These are phyloP conservation scores for Ditula angustiorana DNA, from an alignment of 2,888 invertebrate species.

Conservation along the genomic window DNA sequence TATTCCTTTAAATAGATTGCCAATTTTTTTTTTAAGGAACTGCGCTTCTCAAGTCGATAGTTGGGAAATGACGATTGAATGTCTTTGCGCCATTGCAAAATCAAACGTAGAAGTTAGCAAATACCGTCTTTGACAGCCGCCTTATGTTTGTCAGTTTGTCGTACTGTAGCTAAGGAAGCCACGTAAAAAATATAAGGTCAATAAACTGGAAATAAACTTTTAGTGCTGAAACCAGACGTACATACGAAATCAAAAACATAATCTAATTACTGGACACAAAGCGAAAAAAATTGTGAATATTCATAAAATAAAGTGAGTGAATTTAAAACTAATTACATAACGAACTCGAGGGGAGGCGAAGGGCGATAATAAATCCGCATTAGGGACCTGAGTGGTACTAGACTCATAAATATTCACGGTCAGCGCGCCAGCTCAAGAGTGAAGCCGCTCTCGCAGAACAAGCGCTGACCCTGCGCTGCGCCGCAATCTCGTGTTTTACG, in stretches of 20 bases:
- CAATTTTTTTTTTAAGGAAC: too few species aligned
- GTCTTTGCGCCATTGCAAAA: too few species aligned
- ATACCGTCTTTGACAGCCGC: too few species aligned
- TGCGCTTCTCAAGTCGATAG: too few species aligned
- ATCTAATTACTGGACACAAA: constrained; percentile 10
- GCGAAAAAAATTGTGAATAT: constrained; percentile 41
- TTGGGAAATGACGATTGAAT: too few species aligned
- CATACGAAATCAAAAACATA: constrained; percentile 2
- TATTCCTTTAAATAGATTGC: too few species aligned
- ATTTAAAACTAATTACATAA: constrained; percentile 54
- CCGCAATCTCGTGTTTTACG: neutral
- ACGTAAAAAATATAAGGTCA: neutral
- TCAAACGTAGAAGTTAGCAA: too few species aligned
- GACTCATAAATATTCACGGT: constrained; percentile 72
- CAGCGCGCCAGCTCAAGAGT: constrained; percentile 42
- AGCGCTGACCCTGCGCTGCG: neutral
- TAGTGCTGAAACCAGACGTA: neutral
- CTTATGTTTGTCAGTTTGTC: too few species aligned
- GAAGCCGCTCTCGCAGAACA: neutral
- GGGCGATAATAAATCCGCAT: constrained; percentile 63
- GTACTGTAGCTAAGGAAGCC: neutral
- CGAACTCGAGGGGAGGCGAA: constrained; percentile 49
- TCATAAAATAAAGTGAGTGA: constrained; percentile 45
- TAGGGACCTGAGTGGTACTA: constrained; percentile 51
- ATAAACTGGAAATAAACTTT: neutral